These are phyloP conservation scores for Scaptomyza flava DNA, from an alignment of 2,888 invertebrate species.

Conservation along the genomic window DNA sequence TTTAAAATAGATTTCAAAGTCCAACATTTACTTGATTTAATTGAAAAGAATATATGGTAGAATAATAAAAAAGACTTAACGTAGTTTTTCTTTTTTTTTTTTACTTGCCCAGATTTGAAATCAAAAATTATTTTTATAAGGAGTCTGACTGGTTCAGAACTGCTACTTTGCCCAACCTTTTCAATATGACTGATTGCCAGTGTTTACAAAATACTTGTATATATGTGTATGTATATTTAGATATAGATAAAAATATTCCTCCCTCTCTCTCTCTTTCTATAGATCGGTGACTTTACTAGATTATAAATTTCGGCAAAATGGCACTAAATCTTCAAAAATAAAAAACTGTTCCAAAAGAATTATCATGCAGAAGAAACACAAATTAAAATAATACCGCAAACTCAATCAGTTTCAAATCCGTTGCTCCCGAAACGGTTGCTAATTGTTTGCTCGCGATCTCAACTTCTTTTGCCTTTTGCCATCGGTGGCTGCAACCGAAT, in stretches of 20 bases:
- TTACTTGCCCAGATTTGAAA: conserved; percentile 59
- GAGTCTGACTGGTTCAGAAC: conserved; percentile 50
- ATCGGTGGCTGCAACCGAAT: conserved; percentile 42
- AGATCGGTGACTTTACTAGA: conserved; percentile 42
- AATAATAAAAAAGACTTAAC: conserved; percentile 59
- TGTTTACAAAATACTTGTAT: conserved; percentile 16
- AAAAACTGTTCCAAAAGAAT: conserved; percentile 57
- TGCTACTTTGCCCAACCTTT: conserved; percentile 40
- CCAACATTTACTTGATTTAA: conserved; percentile 52
- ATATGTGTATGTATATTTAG: conserved; percentile 23
- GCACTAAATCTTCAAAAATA: conserved; percentile 65
- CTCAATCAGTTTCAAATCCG: conserved; percentile 54
- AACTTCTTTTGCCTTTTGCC: conserved; percentile 29
- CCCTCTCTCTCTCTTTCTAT: background rate
- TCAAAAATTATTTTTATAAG: conserved; percentile 49
- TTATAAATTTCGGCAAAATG: conserved; percentile 74
- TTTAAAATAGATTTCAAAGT: conserved; percentile 61
- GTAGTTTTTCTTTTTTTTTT: conserved; percentile 39
- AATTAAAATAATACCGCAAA: conserved; percentile 30
- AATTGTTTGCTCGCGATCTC: conserved; percentile 40
- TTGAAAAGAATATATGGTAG: conserved; percentile 44
- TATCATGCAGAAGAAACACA: conserved; percentile 15
- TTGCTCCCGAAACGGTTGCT: conserved; percentile 66
- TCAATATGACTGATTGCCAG: conserved; percentile 43
- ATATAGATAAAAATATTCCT: conserved; percentile 23